Evolutionary conservation across 2,113 vertebrate genomes (phyloP), one percentile per base, ranked within the genome.

Genomic region (Ageneiosus marmoratus): DNA sequence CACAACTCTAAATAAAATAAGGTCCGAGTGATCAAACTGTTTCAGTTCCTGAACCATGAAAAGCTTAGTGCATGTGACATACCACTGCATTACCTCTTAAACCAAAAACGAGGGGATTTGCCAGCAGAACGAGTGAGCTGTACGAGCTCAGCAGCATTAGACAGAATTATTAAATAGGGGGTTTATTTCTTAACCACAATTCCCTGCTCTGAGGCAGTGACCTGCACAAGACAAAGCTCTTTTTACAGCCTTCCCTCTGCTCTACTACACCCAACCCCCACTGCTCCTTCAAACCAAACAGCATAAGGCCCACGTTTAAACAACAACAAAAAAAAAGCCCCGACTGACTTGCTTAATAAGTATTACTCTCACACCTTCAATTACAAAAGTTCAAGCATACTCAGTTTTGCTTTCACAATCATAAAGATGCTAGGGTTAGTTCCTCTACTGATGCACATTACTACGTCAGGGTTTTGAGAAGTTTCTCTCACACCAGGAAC

Each of bases 181-280:
- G 84, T 82, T 77, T 83, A 84, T 77, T 83, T 77, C 84, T 86
- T 85, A 84, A 86, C 85, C 85, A 80, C 82, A 84, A 86, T 82
- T 74, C 83, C 80, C 62, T 81, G 82, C 85, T 86, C 85, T 58
- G 76, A 87, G 34, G 80, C 83, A 83, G 56, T 88, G 88, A 89
- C 83, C 86, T 88, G 89, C 83, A 82, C 82, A 80, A 88, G 86
- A 89, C 89, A 89, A 89, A 89, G 89, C 84, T 87, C 83, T 86
- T 84, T 84, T 87, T 88, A 88, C 89, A 87, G 81, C 72, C 80
- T 79, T 85, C 63, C 69, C 88, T 82, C 69, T 79, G 77, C 84
- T 83, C 70, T 74, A 83, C 85, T 82, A 81, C 83, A 80, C 81
- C 85, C 83, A 82, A 80, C 86, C 88, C 83, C 88, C 87, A 84